Conservation (phyloP, 1,140 invertebrate genomes). For the Drosophila bocki region DNA sequence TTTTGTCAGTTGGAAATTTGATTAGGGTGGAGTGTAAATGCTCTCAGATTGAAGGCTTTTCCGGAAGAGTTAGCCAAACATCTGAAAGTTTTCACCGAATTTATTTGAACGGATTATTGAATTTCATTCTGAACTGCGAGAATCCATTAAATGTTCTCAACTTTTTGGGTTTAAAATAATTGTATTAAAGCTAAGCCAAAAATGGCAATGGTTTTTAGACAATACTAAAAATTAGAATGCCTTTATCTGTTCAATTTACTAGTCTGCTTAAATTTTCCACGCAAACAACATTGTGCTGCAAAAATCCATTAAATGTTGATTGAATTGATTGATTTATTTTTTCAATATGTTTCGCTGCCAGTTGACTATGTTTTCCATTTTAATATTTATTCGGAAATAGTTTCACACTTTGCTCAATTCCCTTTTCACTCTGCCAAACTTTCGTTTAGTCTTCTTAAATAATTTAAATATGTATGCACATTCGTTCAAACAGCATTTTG, state of each 20-base stretch:
- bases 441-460: conserved; percentile 2
- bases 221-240: background rate
- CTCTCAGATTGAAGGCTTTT: background rate
- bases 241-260: background rate
- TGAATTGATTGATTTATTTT: background rate
- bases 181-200: background rate
- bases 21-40: background rate
- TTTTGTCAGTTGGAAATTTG: conserved; percentile 3
- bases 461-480: conserved; percentile 10
- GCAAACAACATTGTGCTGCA: background rate
- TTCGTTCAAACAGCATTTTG: conserved; percentile 19
- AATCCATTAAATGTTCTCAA: background rate
- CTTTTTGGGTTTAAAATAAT: background rate
- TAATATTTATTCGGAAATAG: background rate
- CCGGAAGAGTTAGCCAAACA: background rate
- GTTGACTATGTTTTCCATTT: background rate
- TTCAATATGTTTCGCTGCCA: background rate
- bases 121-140: background rate
- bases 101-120: background rate
- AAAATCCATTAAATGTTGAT: background rate
- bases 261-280: background rate
- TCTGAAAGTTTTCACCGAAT: background rate
- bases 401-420: conserved; percentile 7
- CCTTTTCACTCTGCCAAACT: background rate
- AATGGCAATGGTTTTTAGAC: too few relatives aligned